Evolutionary conservation across 2,888 invertebrate genomes (phyloP).

Genomic region (Thereva unica): DNA sequence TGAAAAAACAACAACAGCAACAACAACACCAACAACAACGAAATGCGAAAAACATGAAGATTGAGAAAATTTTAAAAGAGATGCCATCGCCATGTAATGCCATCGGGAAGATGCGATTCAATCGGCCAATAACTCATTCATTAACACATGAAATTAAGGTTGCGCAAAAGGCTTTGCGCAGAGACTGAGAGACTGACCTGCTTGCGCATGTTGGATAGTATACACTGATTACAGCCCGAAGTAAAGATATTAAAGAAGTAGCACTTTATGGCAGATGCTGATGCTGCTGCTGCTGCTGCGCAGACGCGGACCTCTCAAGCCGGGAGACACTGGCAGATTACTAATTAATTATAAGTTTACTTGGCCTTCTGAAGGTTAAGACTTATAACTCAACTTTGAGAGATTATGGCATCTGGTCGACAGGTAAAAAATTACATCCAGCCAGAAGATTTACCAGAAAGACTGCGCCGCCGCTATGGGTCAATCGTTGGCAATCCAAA

Average conservation of each 20-base stretch:
- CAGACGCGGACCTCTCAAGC: background rate
- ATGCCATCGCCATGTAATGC: constrained; percentile 16
- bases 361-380: constrained; percentile 33
- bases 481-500: constrained; percentile 9
- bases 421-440: constrained; percentile 26
- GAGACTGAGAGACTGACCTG: constrained; percentile 17
- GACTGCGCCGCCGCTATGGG: constrained; percentile 13
- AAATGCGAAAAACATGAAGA: no score
- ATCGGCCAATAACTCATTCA: constrained; percentile 33
- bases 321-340: constrained; percentile 22
- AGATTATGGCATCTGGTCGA: constrained; percentile 26
- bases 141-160: constrained; percentile 33
- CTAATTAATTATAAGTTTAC: constrained; percentile 35
- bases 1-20: no score
- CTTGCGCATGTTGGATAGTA: constrained; percentile 4
- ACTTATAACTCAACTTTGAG: constrained; percentile 31
- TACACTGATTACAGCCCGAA: constrained; percentile 7
- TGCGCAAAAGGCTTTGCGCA: constrained; percentile 25
- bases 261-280: no score
- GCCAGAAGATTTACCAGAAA: constrained; percentile 27
- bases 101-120: constrained; percentile 30
- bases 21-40: no score
- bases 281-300: background rate
- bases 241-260: no score
- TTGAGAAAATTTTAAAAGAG: constrained; percentile 22